Evolutionary conservation across 2,797 vertebrate species (phyloP).

Genomic region (Periophthalmus magnuspinnatus): DNA sequence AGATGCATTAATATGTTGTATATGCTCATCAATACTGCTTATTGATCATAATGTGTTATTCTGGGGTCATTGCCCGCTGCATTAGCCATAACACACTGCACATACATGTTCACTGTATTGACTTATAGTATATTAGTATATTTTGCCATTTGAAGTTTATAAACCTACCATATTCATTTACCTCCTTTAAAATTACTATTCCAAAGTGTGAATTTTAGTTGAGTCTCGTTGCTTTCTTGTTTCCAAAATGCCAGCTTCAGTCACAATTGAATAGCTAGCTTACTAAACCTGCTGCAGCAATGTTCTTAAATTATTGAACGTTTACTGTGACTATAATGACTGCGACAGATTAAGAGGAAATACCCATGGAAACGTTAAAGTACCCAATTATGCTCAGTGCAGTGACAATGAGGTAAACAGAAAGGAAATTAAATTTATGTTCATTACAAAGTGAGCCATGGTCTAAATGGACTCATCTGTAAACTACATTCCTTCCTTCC

Average conservation of each 20-base stretch:
- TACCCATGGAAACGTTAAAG: not conserved
- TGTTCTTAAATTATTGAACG: conserved; percentile 59
- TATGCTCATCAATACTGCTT: conserved; percentile 4
- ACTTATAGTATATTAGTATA: conserved; percentile 2
- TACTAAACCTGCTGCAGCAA: conserved; percentile 26
- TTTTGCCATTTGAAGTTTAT: not conserved
- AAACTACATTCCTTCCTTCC: not conserved
- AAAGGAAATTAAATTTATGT: conserved; percentile 1
- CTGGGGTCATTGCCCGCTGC: not conserved
- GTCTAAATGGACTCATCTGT: not conserved
- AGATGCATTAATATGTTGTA: not conserved
- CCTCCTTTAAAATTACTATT: not conserved
- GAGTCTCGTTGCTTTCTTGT: not conserved
- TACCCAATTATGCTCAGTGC: not conserved
- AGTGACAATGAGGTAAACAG: not conserved
- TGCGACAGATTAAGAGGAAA: conserved; percentile 24
- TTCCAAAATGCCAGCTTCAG: conserved; percentile 5
- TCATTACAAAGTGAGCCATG: not conserved
- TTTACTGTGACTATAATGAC: conserved; percentile 22
- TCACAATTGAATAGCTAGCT: conserved; percentile 9
- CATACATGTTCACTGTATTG: not conserved
- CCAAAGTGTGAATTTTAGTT: not conserved
- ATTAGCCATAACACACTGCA: not conserved
- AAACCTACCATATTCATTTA: not conserved
- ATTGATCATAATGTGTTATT: not conserved